Evolutionary conservation across 1,140 invertebrate genomes (phyloP).

Genomic region (Conopomorpha cramerella): DNA sequence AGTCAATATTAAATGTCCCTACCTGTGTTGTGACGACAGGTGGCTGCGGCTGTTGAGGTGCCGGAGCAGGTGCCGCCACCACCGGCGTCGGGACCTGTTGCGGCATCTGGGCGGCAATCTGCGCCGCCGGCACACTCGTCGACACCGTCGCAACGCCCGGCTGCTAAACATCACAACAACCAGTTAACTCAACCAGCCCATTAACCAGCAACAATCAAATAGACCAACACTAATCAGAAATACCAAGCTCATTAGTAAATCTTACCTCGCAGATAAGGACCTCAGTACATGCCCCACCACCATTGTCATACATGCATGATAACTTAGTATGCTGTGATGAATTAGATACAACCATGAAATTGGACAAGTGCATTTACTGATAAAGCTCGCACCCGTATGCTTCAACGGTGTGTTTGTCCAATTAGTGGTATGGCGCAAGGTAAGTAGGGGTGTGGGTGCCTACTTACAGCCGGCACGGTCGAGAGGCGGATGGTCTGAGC

Average conservation of each 20-base stretch:
- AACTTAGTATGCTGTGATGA: neutral
- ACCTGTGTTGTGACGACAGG: slow-evolving; percentile 32
- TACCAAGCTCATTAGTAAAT: too few species aligned
- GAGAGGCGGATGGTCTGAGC: slow-evolving; percentile 56
- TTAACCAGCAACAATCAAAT: neutral
- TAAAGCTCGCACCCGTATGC: too few species aligned
- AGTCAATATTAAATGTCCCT: too few species aligned
- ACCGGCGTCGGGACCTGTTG: slow-evolving; percentile 23
- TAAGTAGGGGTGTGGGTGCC: too few species aligned
- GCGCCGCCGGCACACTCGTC: slow-evolving; percentile 26
- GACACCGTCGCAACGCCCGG: slow-evolving; percentile 36
- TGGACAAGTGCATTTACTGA: neutral
- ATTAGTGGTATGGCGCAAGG: slow-evolving; percentile 6
- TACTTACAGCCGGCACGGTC: slow-evolving; percentile 60
- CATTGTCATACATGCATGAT: slow-evolving; percentile 34
- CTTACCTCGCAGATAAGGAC: slow-evolving; percentile 30
- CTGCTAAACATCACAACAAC: too few species aligned
- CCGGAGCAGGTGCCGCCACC: slow-evolving; percentile 12
- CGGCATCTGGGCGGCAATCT: slow-evolving; percentile 19
- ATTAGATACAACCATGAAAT: neutral
- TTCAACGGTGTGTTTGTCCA: too few species aligned
- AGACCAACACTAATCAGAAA: too few species aligned
- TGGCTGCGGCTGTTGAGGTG: slow-evolving; percentile 9
- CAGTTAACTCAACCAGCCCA: too few species aligned
- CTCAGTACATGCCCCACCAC: slow-evolving; percentile 38